Conservation (phyloP, 2,888 invertebrate genomes). For the Ceramica pisi region DNA sequence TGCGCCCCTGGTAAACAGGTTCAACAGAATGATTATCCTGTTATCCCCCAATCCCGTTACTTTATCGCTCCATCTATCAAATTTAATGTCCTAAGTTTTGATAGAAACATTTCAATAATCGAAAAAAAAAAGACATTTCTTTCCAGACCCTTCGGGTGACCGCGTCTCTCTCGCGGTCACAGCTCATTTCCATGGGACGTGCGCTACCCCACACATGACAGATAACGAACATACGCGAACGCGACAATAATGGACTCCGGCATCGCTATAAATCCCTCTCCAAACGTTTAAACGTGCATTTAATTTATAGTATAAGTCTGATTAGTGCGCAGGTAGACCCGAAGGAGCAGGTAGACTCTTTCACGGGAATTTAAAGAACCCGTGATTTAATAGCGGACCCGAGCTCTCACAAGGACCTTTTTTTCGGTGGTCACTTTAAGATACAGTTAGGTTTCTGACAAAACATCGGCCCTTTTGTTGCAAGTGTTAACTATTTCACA, state of each 20-base stretch:
- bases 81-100: slow-evolving; percentile 19
- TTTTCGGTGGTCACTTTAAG: slow-evolving; percentile 84
- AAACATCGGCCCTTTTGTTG: slow-evolving; percentile 76
- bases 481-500: slow-evolving; percentile 77
- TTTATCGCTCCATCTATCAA: slow-evolving; percentile 15
- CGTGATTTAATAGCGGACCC: slow-evolving; percentile 65
- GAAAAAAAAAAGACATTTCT: slow-evolving; percentile 43
- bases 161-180: slow-evolving; percentile 36
- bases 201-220: slow-evolving; percentile 60
- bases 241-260: slow-evolving; percentile 82
- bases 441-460: slow-evolving; percentile 81
- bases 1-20: slow-evolving; percentile 72
- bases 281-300: slow-evolving; percentile 76
- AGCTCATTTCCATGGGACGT: slow-evolving; percentile 39
- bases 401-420: slow-evolving; percentile 69
- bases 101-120: slow-evolving; percentile 51
- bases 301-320: slow-evolving; percentile 85
- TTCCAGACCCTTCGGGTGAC: slow-evolving; percentile 8
- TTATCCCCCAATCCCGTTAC: neutral
- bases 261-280: slow-evolving; percentile 80
- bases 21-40: slow-evolving; percentile 28
- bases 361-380: slow-evolving; percentile 79
- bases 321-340: slow-evolving; percentile 84
- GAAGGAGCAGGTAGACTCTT: slow-evolving; percentile 81
- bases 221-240: slow-evolving; percentile 75